Evolutionary conservation across 2,113 vertebrate species (phyloP).

Genomic region (Potamarius usumacintae): DNA sequence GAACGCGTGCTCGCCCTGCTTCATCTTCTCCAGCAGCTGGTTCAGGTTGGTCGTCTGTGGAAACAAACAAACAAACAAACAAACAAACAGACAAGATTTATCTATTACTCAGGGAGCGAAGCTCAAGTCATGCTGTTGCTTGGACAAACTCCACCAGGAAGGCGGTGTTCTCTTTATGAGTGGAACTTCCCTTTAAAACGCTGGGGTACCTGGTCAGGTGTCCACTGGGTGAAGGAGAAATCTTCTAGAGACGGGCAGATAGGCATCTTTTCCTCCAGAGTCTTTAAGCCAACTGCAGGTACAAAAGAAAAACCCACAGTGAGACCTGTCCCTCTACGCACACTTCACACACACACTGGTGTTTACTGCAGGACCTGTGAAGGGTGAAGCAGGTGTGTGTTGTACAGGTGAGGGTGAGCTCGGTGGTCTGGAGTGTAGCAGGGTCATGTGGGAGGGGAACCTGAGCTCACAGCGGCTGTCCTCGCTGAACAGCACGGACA

Average conservation of each 20-base stretch:
- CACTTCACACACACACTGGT: not conserved
- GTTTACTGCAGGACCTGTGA: conserved; percentile 63
- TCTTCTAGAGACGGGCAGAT: conserved; percentile 88
- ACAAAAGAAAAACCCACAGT: not conserved
- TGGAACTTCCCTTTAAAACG: not conserved
- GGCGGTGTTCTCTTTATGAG: not conserved
- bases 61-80: not conserved
- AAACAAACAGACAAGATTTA: too few species aligned
- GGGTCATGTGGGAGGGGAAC: conserved; percentile 76
- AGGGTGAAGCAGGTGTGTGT: conserved; percentile 62
- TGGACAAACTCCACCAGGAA: not conserved
- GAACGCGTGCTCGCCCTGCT: conserved; percentile 82
- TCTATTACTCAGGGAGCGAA: not conserved
- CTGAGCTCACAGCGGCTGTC: conserved; percentile 79
- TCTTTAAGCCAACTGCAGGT: conserved; percentile 72
- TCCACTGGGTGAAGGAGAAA: conserved; percentile 87
- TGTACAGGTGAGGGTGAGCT: conserved; percentile 63
- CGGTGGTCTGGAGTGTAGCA: conserved; percentile 72
- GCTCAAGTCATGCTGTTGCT: too few species aligned
- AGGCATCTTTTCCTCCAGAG: conserved; percentile 70
- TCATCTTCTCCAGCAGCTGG: conserved; percentile 85
- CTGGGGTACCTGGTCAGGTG: conserved; percentile 79
- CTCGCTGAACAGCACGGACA: conserved; percentile 77
- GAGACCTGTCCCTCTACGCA: not conserved
- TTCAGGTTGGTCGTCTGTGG: conserved; percentile 82